phyloP scores from a whole-genome alignment of 2,113 vertebrate species.

The Trematocara zebra region DNA sequence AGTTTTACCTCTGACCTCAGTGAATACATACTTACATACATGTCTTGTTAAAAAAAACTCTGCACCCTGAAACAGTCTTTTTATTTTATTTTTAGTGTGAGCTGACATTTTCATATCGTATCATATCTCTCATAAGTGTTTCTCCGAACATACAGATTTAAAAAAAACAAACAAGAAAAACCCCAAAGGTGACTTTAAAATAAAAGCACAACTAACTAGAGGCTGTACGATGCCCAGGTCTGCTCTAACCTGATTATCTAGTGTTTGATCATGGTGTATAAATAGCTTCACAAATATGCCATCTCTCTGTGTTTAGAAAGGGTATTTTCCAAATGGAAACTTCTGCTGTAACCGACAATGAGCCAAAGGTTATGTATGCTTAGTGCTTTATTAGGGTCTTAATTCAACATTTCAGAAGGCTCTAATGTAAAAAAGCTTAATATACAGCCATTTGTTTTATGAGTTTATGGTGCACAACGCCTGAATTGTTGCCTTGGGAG shows the following conservation, averaged over 20 bases:
- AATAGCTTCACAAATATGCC: background rate
- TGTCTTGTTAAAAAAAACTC: background rate
- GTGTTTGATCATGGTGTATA: background rate
- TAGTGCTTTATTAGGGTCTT: background rate
- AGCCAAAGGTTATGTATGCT: background rate
- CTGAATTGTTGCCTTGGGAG: background rate
- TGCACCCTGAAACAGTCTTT: background rate
- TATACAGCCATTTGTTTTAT: background rate
- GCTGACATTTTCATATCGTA: background rate
- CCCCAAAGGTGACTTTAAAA: background rate
- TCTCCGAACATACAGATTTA: accelerated
- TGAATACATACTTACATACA: background rate
- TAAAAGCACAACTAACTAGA: background rate
- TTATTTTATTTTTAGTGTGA: background rate
- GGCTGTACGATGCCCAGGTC: background rate
- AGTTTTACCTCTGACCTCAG: background rate
- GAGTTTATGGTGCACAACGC: background rate
- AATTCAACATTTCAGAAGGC: background rate
- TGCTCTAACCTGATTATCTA: background rate
- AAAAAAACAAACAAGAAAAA: background rate
- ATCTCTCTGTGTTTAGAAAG: background rate
- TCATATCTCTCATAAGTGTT: background rate
- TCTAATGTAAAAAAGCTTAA: background rate
- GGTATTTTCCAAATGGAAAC: background rate
- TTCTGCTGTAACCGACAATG: background rate